Evolutionary conservation across 2,888 invertebrate species (phyloP), one percentile per base, ranked within the genome.

Genomic region (Caenorhabditis auriculariae): DNA sequence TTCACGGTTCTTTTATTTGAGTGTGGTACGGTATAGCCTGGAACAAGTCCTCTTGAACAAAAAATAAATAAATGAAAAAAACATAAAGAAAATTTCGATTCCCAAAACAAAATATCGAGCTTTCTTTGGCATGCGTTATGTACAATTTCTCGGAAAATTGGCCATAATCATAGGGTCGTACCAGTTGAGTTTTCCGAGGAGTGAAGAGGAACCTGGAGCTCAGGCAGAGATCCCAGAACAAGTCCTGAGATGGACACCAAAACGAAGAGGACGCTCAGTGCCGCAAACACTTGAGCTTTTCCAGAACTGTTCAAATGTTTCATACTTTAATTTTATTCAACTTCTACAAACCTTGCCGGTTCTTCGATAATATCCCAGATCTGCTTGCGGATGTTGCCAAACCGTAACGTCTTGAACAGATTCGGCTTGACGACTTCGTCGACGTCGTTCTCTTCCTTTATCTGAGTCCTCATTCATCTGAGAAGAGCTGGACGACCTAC

Each of bases 341-440:
- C n/a, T 24, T 27, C 28, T 32, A n/a, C 19, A n/a, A 28, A 70
- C 70, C 69, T 70, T 29, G 68, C 68, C 12, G 77, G 76, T 41
- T 77, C 74, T 52, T 77, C 77, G 12, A 77, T 70, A 2, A 77
- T 53, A 46, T 66, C 65, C 77, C 77, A 77, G 24, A 77, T 58
- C 38, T 49, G 61, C 43, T 65, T 39, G 15, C 77, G 58, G 28
- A 70, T 52, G 15, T 66, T 51, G 5, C 74, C 76, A 42, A 69
- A 69, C 41, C 54, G 54, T 7, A 77, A 29, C 28, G 64, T 58
- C 45, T 75, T 69, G 66, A 77, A 77, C n/a, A 72, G 64, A 48
- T 72, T 72, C 24, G 67, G 65, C 35, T 60, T 62, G 41, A 67
- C 67, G 17, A 52, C 55, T 21, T 54, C 46, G 29, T 61, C 61